Evolutionary conservation across 2,113 vertebrate species (phyloP).

Genomic region (Pelvicachromis taeniatus): DNA sequence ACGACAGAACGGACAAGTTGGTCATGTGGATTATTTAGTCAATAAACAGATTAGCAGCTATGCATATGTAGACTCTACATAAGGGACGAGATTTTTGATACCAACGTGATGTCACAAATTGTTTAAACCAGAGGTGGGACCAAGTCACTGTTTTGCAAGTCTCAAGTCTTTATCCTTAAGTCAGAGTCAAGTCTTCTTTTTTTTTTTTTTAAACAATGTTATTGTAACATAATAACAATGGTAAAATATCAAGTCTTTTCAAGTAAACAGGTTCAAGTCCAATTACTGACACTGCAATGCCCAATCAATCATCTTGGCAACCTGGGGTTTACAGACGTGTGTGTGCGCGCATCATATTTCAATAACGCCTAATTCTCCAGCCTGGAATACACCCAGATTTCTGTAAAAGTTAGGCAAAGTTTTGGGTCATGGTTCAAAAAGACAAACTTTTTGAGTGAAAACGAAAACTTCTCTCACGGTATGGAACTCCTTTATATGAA

Average conservation of each 20-base stretch:
- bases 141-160: no score
- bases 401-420: neutral
- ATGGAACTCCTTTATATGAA: neutral
- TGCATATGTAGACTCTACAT: neutral
- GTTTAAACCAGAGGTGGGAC: no score
- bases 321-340: neutral
- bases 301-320: neutral
- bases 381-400: neutral
- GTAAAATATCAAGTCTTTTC: no score
- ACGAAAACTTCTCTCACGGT: slow-evolving; percentile 3
- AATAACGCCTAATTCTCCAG: neutral
- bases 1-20: neutral
- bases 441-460: neutral
- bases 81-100: neutral
- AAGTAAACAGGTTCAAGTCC: no score
- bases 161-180: no score
- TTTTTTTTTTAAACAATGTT: no score
- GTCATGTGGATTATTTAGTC: no score
- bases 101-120: neutral
- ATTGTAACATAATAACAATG: no score
- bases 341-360: neutral
- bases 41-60: neutral
- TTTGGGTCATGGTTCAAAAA: neutral
- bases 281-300: neutral
- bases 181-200: no score